These are phyloP conservation scores for Caenorhabditis briggsae DNA, from an alignment of 1,140 invertebrate genomes.

Conservation along the genomic window DNA sequence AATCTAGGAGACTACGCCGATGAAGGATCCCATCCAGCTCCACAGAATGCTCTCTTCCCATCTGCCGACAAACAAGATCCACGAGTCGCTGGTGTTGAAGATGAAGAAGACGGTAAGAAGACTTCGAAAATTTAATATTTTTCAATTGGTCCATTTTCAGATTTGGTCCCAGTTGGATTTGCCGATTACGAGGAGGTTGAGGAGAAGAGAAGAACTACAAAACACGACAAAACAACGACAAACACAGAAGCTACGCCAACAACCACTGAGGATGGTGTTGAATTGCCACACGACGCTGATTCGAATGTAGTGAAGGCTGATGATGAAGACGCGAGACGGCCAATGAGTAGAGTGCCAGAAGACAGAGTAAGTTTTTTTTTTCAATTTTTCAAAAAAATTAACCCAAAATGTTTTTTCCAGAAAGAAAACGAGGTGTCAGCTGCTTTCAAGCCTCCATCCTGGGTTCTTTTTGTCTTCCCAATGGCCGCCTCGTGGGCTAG, in stretches of 20 bases:
- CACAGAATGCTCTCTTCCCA: constrained; percentile 58
- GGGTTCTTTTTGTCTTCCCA: constrained; percentile 56
- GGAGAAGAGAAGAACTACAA: constrained; percentile 29
- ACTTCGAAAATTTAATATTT: neutral
- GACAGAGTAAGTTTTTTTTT: constrained; percentile 2
- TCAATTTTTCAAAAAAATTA: neutral
- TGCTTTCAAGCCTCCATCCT: constrained; percentile 58
- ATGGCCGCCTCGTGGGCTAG: constrained; percentile 65
- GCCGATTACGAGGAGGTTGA: constrained; percentile 59
- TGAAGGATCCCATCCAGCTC: constrained; percentile 56
- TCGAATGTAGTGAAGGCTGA: constrained; percentile 25
- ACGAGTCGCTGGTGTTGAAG: constrained; percentile 58
- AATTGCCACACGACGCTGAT: constrained; percentile 29
- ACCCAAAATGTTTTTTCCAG: neutral
- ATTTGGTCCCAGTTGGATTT: constrained; percentile 64
- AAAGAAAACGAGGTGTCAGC: constrained; percentile 46
- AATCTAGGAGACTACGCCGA: constrained; percentile 55
- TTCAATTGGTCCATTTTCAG: constrained; percentile 29
- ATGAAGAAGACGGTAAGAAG: constrained; percentile 60
- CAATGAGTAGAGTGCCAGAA: constrained; percentile 51
- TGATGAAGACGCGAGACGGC: neutral
- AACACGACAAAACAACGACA: neutral
- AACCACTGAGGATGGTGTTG: constrained; percentile 28
- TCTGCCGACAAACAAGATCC: constrained; percentile 61
- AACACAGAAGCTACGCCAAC: neutral